A percentile compares a stretch with the other conserved stretches of the same genome.
Conservation (phyloP, 2,797 vertebrate genomes). For the Coilia nasus region DNA sequence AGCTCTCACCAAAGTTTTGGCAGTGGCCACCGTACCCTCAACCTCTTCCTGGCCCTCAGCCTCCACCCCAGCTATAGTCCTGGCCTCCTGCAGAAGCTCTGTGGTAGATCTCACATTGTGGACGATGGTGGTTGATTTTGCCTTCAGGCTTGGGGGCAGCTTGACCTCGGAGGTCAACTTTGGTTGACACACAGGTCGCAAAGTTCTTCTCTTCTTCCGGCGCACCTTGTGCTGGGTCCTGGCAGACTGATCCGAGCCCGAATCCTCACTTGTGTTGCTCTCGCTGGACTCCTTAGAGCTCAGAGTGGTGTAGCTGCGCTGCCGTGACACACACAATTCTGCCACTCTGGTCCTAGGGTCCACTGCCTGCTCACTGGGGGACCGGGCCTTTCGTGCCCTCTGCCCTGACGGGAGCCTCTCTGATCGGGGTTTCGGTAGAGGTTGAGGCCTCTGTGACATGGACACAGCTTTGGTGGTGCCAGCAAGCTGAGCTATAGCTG, state of each 20-base stretch:
- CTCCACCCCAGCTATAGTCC: conserved; percentile 42
- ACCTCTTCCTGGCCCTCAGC: conserved; percentile 35
- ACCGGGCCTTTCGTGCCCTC: conserved; percentile 29
- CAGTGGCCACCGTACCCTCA: conserved; percentile 35
- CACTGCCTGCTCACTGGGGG: conserved; percentile 40
- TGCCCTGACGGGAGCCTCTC: conserved; percentile 32
- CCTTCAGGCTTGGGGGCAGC: conserved; percentile 41
- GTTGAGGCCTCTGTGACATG: conserved; percentile 52
- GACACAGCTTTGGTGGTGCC: conserved; percentile 64
- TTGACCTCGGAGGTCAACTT: not conserved
- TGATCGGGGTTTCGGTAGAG: conserved; percentile 49
- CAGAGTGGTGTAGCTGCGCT: conserved; percentile 6
- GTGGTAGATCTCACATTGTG: conserved; percentile 55
- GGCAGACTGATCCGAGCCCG: conserved; percentile 33
- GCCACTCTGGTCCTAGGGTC: conserved; percentile 17
- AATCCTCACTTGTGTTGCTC: conserved; percentile 29
- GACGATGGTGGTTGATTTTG: not conserved
- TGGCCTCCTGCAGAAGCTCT: conserved; percentile 52
- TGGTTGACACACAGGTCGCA: conserved; percentile 18
- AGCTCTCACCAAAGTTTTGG: conserved; percentile 43
- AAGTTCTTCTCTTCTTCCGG: conserved; percentile 20
- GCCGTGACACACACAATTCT: not conserved
- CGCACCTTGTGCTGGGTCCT: conserved; percentile 20
- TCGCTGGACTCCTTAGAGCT: conserved; percentile 36
- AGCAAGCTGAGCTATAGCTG: conserved; percentile 62